Evolutionary conservation across 1,140 invertebrate species (phyloP).

Genomic region (Drosophila equinoxialis): DNA sequence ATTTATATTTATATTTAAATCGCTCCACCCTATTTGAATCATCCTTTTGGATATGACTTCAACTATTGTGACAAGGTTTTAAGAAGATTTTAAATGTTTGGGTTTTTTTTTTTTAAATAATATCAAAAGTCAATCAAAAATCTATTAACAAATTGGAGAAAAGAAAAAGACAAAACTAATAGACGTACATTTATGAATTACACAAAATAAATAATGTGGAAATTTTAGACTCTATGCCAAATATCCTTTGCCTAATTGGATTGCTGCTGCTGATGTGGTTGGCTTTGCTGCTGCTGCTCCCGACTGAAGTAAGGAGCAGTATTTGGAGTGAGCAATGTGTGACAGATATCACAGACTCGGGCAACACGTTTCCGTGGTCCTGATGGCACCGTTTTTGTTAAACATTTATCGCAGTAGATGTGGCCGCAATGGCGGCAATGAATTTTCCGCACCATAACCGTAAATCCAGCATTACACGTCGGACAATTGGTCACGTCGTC

Average conservation of each 20-base stretch:
- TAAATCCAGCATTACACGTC: slow-evolving; percentile 89
- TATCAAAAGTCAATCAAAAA: slow-evolving; percentile 31
- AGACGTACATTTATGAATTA: slow-evolving; percentile 29
- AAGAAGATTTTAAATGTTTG: background rate
- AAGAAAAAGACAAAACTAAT: slow-evolving; percentile 34
- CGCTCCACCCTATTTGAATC: slow-evolving; percentile 8
- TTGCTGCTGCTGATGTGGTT: slow-evolving; percentile 84
- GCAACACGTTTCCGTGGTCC: slow-evolving; percentile 93
- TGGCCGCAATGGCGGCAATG: slow-evolving; percentile 98
- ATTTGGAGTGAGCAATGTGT: slow-evolving; percentile 96
- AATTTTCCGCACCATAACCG: slow-evolving; percentile 89
- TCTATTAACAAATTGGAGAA: slow-evolving; percentile 23
- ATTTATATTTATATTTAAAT: slow-evolving; percentile 34
- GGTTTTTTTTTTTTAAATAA: slow-evolving; percentile 13
- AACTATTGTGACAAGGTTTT: slow-evolving; percentile 18
- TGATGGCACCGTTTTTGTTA: slow-evolving; percentile 91
- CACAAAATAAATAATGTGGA: slow-evolving; percentile 36
- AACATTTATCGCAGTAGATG: slow-evolving; percentile 95
- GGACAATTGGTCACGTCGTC: slow-evolving; percentile 96
- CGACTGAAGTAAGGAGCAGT: slow-evolving; percentile 97
- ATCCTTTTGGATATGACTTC: slow-evolving; percentile 55
- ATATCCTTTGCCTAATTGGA: slow-evolving; percentile 83
- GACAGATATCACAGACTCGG: slow-evolving; percentile 97
- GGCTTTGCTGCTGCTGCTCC: slow-evolving; percentile 84
- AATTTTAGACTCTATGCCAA: slow-evolving; percentile 11